A percentile compares a stretch with the other conserved stretches of the same genome.
Conservation (phyloP, 2,797 vertebrate genomes). For the Acanthopagrus latus region DNA sequence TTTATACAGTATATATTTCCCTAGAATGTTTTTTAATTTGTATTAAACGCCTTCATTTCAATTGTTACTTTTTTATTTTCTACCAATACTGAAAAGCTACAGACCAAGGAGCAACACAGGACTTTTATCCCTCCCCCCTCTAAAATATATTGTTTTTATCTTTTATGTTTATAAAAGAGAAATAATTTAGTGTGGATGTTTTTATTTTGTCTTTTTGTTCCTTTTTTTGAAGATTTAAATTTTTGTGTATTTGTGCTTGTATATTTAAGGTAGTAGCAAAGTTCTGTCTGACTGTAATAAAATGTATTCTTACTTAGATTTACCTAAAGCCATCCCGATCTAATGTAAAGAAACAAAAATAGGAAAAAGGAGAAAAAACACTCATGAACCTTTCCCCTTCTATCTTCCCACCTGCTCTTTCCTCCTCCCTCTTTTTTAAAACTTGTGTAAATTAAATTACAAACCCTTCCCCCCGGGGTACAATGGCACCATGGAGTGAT, state of each 20-base stretch:
- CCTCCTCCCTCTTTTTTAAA: slow-evolving; percentile 77
- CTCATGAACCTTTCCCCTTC: slow-evolving; percentile 68
- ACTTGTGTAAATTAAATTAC: slow-evolving; percentile 84
- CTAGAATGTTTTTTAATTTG: slow-evolving; percentile 87
- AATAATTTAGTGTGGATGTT: slow-evolving; percentile 87
- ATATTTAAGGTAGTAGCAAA: slow-evolving; percentile 90
- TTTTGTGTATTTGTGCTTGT: slow-evolving; percentile 90
- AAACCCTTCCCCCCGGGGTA: slow-evolving; percentile 71
- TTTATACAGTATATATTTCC: slow-evolving; percentile 88
- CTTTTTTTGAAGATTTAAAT: slow-evolving; percentile 77
- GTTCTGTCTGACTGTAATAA: slow-evolving; percentile 89
- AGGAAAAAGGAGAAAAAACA: slow-evolving; percentile 81
- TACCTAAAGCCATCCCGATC: slow-evolving; percentile 87
- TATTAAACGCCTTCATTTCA: slow-evolving; percentile 85
- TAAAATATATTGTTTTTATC: slow-evolving; percentile 86
- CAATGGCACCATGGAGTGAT: slow-evolving; percentile 78
- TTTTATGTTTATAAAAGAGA: slow-evolving; percentile 87
- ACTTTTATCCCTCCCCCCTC: slow-evolving; percentile 87
- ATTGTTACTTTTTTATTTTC: slow-evolving; percentile 84
- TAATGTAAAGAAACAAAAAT: slow-evolving; percentile 86
- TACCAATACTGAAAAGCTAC: slow-evolving; percentile 91
- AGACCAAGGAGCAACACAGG: slow-evolving; percentile 93
- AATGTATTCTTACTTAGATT: slow-evolving; percentile 88
- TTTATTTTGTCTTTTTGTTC: slow-evolving; percentile 81
- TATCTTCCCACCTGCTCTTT: slow-evolving; percentile 66